phyloP scores from a whole-genome alignment of 2,113 vertebrate species.

The Phaetusa simplex region DNA sequence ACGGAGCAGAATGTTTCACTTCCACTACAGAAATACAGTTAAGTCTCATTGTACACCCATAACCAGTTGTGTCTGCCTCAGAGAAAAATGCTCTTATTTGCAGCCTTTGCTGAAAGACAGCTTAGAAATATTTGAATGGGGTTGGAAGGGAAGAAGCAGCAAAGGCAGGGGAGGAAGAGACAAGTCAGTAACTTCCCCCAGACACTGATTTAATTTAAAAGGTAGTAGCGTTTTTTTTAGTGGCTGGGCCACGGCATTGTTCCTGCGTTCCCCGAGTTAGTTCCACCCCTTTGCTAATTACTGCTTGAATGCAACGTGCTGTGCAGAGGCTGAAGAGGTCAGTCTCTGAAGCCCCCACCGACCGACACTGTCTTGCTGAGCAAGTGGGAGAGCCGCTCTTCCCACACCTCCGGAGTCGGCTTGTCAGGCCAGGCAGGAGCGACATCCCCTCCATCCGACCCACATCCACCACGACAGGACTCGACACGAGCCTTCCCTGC shows the following conservation, averaged over 20 bases:
- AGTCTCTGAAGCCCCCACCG: neutral
- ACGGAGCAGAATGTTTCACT: neutral
- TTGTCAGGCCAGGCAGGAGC: conserved; percentile 16
- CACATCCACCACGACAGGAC: neutral
- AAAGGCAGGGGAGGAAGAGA: neutral
- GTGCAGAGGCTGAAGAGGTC: conserved; percentile 31
- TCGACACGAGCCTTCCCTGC: neutral
- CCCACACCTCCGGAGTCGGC: neutral
- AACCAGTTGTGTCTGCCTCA: neutral
- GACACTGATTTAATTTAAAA: conserved; percentile 43
- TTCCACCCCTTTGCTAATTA: conserved; percentile 43
- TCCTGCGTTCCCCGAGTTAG: conserved; percentile 1
- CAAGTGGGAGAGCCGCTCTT: neutral
- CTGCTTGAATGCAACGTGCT: neutral
- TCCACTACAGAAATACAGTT: neutral
- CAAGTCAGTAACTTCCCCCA: neutral
- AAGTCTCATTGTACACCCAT: neutral
- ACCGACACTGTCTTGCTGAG: conserved; percentile 11
- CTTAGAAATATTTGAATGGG: neutral
- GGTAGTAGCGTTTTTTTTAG: neutral
- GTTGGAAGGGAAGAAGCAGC: neutral
- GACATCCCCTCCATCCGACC: neutral
- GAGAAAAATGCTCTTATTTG: neutral
- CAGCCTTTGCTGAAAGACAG: neutral
- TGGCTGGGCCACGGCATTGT: neutral